phyloP scores from a whole-genome alignment of 2,797 vertebrate genomes.

The Paguma larvata region DNA sequence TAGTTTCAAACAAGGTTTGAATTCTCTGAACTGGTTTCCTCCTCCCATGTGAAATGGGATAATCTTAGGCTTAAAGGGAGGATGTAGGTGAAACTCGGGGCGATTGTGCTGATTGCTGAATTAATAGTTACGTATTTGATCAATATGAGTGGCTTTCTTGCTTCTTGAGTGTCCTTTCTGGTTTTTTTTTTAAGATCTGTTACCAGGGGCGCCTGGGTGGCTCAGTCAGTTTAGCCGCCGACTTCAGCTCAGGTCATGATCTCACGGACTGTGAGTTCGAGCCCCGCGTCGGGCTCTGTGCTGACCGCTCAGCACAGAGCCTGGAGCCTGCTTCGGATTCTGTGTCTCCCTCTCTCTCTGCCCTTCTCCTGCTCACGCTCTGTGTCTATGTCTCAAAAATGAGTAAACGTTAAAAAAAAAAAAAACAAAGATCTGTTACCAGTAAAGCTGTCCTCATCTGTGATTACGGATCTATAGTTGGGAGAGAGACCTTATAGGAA shows the following conservation, averaged over 20 bases:
- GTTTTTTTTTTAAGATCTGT: neutral
- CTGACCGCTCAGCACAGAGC: too few species aligned
- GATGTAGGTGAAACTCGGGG: neutral
- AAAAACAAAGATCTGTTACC: neutral
- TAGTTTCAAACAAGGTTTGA: conserved; percentile 66
- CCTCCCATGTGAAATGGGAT: neutral
- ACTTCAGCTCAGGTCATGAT: too few species aligned
- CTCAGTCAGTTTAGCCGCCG: too few species aligned
- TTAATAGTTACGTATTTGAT: neutral
- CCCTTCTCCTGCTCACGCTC: too few species aligned
- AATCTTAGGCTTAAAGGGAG: neutral
- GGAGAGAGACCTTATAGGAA: neutral
- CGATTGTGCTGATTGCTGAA: neutral
- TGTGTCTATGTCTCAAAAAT: too few species aligned
- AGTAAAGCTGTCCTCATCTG: neutral
- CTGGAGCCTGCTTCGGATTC: too few species aligned
- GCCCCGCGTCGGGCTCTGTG: too few species aligned
- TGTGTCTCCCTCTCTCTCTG: too few species aligned
- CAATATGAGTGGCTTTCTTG: neutral
- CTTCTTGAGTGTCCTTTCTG: accelerated
- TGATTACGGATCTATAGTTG: neutral
- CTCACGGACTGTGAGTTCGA: too few species aligned
- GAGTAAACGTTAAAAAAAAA: too few species aligned
- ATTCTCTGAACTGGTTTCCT: neutral
- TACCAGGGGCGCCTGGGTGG: too few species aligned